phyloP scores from a whole-genome alignment of 2,113 vertebrate genomes.

The Rallus limicola region DNA sequence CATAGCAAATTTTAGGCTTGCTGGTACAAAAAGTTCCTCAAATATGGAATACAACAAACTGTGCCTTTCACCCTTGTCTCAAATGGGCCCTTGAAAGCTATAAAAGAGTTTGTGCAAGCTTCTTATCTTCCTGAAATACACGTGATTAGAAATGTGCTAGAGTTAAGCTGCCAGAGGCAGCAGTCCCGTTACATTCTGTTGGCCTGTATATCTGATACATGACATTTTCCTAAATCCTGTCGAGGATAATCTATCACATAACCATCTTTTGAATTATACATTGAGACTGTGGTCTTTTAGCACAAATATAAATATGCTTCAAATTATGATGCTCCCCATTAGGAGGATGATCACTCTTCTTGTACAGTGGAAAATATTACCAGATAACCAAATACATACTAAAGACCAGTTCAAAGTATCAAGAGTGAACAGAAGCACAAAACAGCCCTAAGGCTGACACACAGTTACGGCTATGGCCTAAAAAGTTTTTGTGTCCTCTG shows the following conservation, averaged over 20 bases:
- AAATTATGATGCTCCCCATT: background rate
- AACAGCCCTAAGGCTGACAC: background rate
- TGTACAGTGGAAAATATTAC: background rate
- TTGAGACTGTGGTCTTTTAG: conserved; percentile 19
- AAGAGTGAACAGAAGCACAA: background rate
- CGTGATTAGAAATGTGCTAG: background rate
- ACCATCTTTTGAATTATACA: conserved; percentile 5
- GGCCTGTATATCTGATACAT: background rate
- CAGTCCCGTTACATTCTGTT: background rate
- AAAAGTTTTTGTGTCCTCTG: background rate
- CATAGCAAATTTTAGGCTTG: background rate
- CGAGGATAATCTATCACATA: conserved; percentile 5
- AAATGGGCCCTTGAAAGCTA: background rate
- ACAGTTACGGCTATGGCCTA: background rate
- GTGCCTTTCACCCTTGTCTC: background rate
- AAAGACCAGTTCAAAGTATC: background rate
- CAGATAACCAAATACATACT: background rate
- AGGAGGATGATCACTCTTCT: background rate
- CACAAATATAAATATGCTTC: background rate
- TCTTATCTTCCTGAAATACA: conserved; percentile 17
- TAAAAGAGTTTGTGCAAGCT: conserved; percentile 1
- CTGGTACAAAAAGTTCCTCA: background rate
- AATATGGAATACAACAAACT: background rate
- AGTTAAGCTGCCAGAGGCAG: conserved; percentile 34
- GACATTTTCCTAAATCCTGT: conserved; percentile 39